Conservation (phyloP, 2,888 invertebrate species). For the Synergus gifuensis region DNA sequence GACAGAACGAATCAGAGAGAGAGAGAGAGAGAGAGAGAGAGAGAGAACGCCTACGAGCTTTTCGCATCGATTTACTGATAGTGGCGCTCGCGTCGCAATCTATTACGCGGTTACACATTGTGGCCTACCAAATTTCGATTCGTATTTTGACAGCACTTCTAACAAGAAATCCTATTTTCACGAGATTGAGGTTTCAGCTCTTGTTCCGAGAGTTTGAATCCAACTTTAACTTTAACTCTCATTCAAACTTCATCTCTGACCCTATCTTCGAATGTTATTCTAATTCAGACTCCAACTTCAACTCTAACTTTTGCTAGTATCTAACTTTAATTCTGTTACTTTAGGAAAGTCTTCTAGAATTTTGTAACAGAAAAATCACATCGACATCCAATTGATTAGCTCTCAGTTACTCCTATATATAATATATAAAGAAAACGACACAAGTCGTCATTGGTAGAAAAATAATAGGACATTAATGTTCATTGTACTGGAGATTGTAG, state of each 20-base stretch:
- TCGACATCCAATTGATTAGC: not conserved
- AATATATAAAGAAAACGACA: too few relatives aligned
- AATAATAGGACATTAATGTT: too few relatives aligned
- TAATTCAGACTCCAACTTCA: not conserved
- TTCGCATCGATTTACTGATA: slow-evolving; percentile 72
- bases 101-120: slow-evolving; percentile 54
- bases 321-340: slow-evolving; percentile 15
- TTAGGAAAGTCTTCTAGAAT: not conserved
- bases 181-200: slow-evolving; percentile 14
- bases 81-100: slow-evolving; percentile 68
- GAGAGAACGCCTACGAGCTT: slow-evolving; percentile 53
- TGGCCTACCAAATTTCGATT: slow-evolving; percentile 39
- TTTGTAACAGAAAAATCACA: not conserved
- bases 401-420: not conserved
- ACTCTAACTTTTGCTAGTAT: not conserved
- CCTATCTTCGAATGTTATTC: not conserved
- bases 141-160: slow-evolving; percentile 21
- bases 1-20: slow-evolving; percentile 43
- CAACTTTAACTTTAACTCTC: slow-evolving; percentile 14
- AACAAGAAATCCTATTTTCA: slow-evolving; percentile 28
- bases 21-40: slow-evolving; percentile 50
- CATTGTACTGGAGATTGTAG: too few relatives aligned
- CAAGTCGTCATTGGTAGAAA: too few relatives aligned
- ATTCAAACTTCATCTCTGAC: slow-evolving; percentile 13
- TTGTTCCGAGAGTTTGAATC: not conserved